Percentiles rank a stretch among this genome's conserved stretches.
Conservation (phyloP, 2,113 vertebrate species). For the Hipposideros armiger region DNA sequence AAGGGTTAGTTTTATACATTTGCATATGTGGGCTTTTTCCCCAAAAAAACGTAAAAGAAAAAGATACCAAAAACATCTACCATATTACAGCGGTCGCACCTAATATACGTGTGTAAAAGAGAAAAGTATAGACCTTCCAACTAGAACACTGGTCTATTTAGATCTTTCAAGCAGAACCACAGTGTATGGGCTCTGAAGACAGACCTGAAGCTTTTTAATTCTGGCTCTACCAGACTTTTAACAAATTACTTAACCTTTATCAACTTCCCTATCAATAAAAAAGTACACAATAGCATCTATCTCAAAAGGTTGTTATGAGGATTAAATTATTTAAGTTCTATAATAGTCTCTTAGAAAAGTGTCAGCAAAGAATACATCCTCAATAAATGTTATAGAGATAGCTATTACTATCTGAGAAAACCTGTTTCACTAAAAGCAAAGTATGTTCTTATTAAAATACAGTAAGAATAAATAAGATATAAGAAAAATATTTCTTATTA, state of each 20-base stretch:
- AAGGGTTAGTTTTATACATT: not conserved
- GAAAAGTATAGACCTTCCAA: slow-evolving; percentile 19
- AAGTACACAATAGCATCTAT: not conserved
- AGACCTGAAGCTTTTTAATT: not conserved
- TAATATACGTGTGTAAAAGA: not conserved
- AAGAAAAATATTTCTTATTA: not conserved
- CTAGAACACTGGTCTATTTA: not conserved
- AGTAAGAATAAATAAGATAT: not conserved
- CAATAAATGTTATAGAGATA: slow-evolving; percentile 13
- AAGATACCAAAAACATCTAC: not conserved
- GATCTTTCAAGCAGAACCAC: not conserved
- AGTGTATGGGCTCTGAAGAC: not conserved
- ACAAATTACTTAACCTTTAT: slow-evolving; percentile 56
- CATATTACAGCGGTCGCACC: not conserved
- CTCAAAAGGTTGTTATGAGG: slow-evolving; percentile 29
- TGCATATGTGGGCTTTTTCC: not conserved
- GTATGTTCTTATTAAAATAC: slow-evolving; percentile 5
- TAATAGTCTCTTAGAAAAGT: slow-evolving; percentile 15
- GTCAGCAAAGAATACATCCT: slow-evolving; percentile 25
- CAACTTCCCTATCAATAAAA: slow-evolving; percentile 39
- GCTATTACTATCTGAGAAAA: slow-evolving; percentile 40
- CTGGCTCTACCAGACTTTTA: not conserved
- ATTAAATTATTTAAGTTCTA: slow-evolving; percentile 49
- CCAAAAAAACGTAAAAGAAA: slow-evolving; percentile 9
- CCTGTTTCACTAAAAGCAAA: slow-evolving; percentile 1